Conservation (phyloP, 2,113 vertebrate genomes). For the Chinchilla lanigera region DNA sequence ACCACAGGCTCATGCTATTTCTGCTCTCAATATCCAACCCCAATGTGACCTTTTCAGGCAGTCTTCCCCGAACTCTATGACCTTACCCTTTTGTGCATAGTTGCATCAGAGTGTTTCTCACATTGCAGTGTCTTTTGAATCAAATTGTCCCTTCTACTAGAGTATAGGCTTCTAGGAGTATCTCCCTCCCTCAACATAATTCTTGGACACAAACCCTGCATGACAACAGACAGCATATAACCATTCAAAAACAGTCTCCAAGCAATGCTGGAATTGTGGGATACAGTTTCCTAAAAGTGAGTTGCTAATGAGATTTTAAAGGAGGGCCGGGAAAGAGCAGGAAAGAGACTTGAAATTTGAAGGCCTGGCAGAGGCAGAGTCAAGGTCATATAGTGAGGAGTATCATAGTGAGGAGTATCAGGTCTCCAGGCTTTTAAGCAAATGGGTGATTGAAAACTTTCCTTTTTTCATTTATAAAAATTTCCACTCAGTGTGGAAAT, state of each 20-base stretch:
- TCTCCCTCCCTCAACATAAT: not conserved
- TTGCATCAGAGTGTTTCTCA: not conserved
- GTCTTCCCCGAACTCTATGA: not conserved
- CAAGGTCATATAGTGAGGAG: not conserved
- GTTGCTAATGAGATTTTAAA: not conserved
- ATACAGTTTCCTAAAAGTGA: not conserved
- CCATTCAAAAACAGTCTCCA: not conserved
- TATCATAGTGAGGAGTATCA: not conserved
- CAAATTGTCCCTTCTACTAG: not conserved
- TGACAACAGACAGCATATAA: not conserved
- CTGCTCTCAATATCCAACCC: not conserved
- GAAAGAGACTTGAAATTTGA: not conserved
- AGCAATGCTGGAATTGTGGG: not conserved
- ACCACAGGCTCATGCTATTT: accelerated
- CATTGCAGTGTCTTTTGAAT: not conserved
- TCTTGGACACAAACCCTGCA: not conserved
- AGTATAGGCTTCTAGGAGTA: not conserved
- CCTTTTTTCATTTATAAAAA: not conserved
- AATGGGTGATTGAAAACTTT: not conserved
- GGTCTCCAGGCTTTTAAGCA: not conserved
- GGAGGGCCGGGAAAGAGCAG: not conserved
- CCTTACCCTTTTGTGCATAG: not conserved
- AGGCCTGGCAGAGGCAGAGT: not conserved
- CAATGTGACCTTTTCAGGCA: not conserved
- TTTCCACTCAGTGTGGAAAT: not conserved